phyloP scores from a whole-genome alignment of 2,797 vertebrate genomes.

The Oryzias sinensis region DNA sequence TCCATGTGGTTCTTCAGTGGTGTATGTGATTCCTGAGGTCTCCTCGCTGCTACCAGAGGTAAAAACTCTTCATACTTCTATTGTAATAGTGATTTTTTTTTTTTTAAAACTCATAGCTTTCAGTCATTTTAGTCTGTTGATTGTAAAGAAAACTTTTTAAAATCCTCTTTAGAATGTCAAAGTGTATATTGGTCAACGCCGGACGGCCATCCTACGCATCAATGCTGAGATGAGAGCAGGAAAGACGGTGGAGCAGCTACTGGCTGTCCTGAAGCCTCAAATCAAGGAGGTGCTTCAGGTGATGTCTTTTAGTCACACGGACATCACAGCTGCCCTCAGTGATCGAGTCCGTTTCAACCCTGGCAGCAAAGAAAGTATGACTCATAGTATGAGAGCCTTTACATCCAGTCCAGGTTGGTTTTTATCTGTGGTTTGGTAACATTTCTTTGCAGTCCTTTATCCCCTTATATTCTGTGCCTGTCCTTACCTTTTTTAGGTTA shows the following conservation, averaged over 20 bases:
- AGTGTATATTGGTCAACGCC: conserved; percentile 84
- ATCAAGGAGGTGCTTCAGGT: conserved; percentile 80
- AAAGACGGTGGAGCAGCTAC: conserved; percentile 66
- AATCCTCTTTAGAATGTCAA: conserved; percentile 61
- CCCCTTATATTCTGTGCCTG: neutral
- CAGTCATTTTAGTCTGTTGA: neutral
- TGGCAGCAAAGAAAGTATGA: conserved; percentile 75
- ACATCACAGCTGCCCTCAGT: conserved; percentile 83
- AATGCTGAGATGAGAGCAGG: conserved; percentile 55
- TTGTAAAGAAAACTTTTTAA: neutral
- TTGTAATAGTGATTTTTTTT: neutral
- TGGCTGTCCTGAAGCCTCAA: conserved; percentile 70
- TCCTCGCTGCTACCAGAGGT: conserved; percentile 86
- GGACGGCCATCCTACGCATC: conserved; percentile 83
- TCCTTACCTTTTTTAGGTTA: conserved; percentile 77
- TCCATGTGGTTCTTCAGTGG: conserved; percentile 81
- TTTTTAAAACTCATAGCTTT: no score
- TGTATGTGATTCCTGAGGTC: conserved; percentile 85
- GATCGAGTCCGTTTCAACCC: conserved; percentile 82
- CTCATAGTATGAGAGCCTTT: conserved; percentile 86
- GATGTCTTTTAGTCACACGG: conserved; percentile 88
- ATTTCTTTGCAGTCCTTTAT: neutral
- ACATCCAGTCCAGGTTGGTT: conserved; percentile 92
- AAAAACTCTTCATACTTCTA: neutral
- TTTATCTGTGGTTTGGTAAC: neutral